Evolutionary conservation across 35 echinoderm and acorn worm genomes (phyloP).

Genomic region (Eucidaris tribuloides): DNA sequence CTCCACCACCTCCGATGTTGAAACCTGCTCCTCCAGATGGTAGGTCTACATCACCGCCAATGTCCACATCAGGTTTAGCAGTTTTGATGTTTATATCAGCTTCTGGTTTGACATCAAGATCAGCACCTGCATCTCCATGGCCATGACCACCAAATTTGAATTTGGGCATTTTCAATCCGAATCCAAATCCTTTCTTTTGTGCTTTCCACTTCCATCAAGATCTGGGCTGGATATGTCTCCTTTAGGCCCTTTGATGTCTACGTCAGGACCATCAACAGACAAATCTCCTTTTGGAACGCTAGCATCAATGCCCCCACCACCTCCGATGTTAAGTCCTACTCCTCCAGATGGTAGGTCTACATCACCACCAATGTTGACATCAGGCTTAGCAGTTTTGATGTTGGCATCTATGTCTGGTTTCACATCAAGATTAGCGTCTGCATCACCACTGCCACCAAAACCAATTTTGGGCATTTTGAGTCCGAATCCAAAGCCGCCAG

Average conservation of each 20-base stretch:
- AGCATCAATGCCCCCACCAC: slow-evolving; percentile 18
- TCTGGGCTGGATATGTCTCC: slow-evolving; percentile 43
- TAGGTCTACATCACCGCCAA: background rate
- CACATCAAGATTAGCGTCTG: background rate
- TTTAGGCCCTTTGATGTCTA: background rate
- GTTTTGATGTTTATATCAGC: slow-evolving; percentile 19
- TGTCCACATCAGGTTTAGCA: slow-evolving; percentile 47
- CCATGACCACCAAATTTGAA: slow-evolving; percentile 19
- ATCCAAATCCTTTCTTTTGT: slow-evolving; percentile 42
- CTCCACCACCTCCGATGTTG: background rate
- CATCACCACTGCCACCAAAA: background rate
- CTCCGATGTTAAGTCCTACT: slow-evolving; percentile 36
- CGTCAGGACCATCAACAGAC: slow-evolving; percentile 1
- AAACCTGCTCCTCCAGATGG: slow-evolving; percentile 19
- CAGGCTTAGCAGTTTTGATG: slow-evolving; percentile 28
- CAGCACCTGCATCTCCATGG: background rate
- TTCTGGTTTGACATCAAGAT: slow-evolving; percentile 16
- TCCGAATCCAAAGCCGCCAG: too few species aligned
- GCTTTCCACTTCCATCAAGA: slow-evolving; percentile 45
- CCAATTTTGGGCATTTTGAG: too few species aligned
- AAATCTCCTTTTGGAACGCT: slow-evolving; percentile 27
- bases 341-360: slow-evolving; percentile 29
- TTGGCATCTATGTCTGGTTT: background rate
- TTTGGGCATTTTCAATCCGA: slow-evolving; percentile 52
- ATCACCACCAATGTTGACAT: slow-evolving; percentile 18